phyloP scores from a whole-genome alignment of 2,888 invertebrate species.

The Melipona bicolor region DNA sequence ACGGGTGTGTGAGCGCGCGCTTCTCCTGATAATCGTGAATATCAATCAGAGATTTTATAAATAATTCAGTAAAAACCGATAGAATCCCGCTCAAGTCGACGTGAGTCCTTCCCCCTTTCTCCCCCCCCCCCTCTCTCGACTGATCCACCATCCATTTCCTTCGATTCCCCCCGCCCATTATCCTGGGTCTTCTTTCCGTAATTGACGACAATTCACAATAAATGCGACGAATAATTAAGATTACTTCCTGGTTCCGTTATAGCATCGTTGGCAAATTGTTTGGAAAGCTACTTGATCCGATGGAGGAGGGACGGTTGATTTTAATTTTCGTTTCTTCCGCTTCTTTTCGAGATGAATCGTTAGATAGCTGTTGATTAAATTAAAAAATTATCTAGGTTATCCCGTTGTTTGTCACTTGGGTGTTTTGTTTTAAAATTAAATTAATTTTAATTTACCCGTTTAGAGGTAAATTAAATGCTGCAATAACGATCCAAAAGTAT shows the following conservation, averaged over 20 bases:
- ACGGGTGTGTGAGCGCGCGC: constrained; percentile 15
- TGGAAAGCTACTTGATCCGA: constrained; percentile 3
- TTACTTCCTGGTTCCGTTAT: constrained; percentile 28
- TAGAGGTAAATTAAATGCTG: too few species aligned
- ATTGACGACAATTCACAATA: constrained; percentile 47
- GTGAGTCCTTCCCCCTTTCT: constrained; percentile 25
- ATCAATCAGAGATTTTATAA: constrained; percentile 54
- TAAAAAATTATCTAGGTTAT: background rate
- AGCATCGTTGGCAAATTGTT: constrained; percentile 4
- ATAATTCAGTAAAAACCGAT: constrained; percentile 51
- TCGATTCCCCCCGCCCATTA: constrained; percentile 7
- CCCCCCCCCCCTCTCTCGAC: background rate
- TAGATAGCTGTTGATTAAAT: background rate
- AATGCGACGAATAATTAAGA: constrained; percentile 53
- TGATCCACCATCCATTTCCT: background rate
- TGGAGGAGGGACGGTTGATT: background rate
- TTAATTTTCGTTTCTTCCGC: background rate
- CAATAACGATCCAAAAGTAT: background rate
- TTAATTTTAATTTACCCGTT: background rate
- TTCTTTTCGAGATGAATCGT: background rate
- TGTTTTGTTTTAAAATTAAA: too few species aligned
- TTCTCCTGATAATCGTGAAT: constrained; percentile 48
- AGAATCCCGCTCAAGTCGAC: constrained; percentile 28
- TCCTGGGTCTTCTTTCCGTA: constrained; percentile 38
- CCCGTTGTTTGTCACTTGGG: too few species aligned